phyloP scores from a whole-genome alignment of 2,797 vertebrate genomes.

The Cynodonichthys magdalenae region DNA sequence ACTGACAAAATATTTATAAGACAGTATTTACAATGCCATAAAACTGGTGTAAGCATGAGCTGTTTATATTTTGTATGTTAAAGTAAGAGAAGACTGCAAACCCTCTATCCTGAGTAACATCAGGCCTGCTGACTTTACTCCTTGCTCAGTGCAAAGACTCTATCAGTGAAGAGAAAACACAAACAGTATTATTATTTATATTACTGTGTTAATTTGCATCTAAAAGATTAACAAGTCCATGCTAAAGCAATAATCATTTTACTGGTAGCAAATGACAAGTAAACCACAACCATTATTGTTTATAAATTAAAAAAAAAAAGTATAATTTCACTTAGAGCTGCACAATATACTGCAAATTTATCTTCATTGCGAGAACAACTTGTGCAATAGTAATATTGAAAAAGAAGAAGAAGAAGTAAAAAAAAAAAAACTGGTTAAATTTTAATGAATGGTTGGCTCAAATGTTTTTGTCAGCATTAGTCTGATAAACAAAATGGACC shows the following conservation, averaged over 20 bases:
- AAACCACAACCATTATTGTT: too few species aligned
- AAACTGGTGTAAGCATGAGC: not conserved
- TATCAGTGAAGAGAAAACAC: slow-evolving; percentile 14
- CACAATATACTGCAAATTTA: too few species aligned
- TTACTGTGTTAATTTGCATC: not conserved
- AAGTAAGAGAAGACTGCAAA: slow-evolving; percentile 43
- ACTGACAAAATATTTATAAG: not conserved
- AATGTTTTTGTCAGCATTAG: too few species aligned
- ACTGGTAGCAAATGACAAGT: too few species aligned
- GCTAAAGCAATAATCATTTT: not conserved
- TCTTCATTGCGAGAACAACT: too few species aligned
- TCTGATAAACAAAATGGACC: too few species aligned
- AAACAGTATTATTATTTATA: not conserved
- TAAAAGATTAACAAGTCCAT: not conserved
- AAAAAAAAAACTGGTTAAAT: too few species aligned
- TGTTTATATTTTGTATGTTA: not conserved
- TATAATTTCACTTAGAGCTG: too few species aligned
- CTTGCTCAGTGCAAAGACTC: slow-evolving; percentile 31
- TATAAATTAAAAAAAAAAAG: too few species aligned
- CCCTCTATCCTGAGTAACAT: slow-evolving; percentile 41
- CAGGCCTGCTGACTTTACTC: slow-evolving; percentile 21
- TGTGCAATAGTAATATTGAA: too few species aligned
- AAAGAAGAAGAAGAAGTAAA: too few species aligned
- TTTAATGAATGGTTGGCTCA: too few species aligned
- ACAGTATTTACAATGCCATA: not conserved